phyloP scores from a whole-genome alignment of 2,888 invertebrate genomes.

The Camponotus fellah region DNA sequence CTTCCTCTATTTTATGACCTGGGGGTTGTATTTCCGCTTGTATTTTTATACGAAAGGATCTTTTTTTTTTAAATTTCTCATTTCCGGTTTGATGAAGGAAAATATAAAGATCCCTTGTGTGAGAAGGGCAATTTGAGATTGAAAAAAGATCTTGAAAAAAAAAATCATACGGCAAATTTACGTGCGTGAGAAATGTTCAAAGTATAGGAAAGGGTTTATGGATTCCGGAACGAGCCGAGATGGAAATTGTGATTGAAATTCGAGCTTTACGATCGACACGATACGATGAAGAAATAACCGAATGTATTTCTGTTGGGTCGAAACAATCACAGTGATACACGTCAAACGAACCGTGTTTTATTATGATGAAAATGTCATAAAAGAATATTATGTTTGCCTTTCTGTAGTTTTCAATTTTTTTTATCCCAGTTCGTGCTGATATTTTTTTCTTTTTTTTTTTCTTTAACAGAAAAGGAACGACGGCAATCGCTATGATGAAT shows the following conservation, averaged over 20 bases:
- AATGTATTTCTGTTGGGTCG: constrained; percentile 2
- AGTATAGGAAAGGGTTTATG: constrained; percentile 58
- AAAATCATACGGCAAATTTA: constrained; percentile 2
- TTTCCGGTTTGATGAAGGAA: not conserved
- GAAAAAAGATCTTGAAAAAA: not conserved
- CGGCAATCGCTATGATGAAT: not conserved
- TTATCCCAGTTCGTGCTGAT: not conserved
- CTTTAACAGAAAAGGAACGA: not conserved
- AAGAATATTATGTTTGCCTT: not conserved
- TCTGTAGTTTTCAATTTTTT: not conserved
- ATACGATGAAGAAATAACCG: constrained; percentile 38
- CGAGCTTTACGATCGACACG: constrained; percentile 55
- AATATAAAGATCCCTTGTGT: not conserved
- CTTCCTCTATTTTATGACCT: not conserved
- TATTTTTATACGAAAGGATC: not conserved
- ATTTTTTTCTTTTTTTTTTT: not conserved
- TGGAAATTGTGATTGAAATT: constrained; percentile 65
- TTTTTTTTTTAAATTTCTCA: not conserved
- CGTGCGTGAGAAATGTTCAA: constrained; percentile 56
- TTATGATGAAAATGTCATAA: constrained; percentile 39
- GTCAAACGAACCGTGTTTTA: constrained; percentile 26
- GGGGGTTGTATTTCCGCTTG: not conserved
- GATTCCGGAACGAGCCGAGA: constrained; percentile 35
- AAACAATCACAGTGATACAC: constrained; percentile 17
- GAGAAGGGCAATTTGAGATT: constrained; percentile 8